These are phyloP conservation scores for Pristis pectinata DNA, from an alignment of 2,797 vertebrate genomes.

Conservation along the genomic window DNA sequence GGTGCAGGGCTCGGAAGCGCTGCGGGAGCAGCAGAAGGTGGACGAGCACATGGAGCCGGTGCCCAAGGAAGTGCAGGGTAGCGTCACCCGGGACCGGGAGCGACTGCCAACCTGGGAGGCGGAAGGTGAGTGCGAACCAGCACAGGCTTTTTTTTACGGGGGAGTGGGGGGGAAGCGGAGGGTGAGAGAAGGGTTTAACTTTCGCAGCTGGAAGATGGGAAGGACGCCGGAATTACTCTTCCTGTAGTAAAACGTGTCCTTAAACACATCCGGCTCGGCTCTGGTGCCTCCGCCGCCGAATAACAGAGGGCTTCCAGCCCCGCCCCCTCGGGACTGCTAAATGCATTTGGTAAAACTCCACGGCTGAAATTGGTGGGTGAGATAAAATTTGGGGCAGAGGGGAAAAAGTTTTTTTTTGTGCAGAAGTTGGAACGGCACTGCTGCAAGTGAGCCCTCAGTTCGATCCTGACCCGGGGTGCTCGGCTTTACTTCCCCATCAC, in stretches of 20 bases:
- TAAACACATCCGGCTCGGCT: background rate
- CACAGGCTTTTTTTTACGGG: background rate
- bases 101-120: constrained; percentile 73
- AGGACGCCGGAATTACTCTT: background rate
- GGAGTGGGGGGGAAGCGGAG: background rate
- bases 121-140: constrained; percentile 59
- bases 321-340: no score
- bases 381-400: no score
- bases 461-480: no score
- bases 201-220: no score
- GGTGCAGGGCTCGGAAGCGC: constrained; percentile 55
- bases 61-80: constrained; percentile 79
- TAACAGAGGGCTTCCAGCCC: no score
- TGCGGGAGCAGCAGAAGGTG: constrained; percentile 58
- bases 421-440: no score
- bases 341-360: no score
- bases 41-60: constrained; percentile 80
- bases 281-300: no score
- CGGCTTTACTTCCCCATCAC: no score
- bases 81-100: constrained; percentile 72
- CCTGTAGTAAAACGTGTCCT: background rate
- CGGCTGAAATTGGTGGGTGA: no score
- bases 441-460: no score
- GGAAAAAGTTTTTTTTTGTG: no score
- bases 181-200: background rate